These are phyloP conservation scores for Rhaphigaster nebulosa DNA, from an alignment of 2,888 invertebrate species.

Conservation along the genomic window DNA sequence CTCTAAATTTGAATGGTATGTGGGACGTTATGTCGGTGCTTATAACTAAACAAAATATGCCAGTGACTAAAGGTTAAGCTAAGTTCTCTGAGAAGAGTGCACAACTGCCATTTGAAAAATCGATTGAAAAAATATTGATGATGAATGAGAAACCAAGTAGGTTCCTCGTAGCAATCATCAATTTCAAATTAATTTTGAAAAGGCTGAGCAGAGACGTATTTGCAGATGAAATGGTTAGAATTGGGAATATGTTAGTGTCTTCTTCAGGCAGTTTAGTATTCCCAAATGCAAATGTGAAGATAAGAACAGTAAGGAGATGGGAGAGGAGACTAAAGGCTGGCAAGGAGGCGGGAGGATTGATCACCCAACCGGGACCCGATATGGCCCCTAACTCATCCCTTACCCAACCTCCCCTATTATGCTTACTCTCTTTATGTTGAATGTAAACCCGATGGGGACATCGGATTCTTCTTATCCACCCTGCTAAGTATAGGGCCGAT, in stretches of 20 bases:
- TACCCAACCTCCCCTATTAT: not conserved
- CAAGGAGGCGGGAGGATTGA: conserved; percentile 8
- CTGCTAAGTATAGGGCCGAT: not conserved
- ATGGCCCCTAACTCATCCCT: conserved; percentile 30
- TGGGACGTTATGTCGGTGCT: too few species aligned
- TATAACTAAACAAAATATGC: too few species aligned
- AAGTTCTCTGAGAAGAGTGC: too few species aligned
- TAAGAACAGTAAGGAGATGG: not conserved
- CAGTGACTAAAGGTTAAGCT: too few species aligned
- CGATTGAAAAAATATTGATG: not conserved
- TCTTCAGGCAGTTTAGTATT: not conserved
- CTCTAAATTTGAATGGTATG: too few species aligned
- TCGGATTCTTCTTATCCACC: not conserved
- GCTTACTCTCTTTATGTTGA: not conserved
- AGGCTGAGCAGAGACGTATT: not conserved
- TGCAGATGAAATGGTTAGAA: not conserved
- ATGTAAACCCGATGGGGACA: conserved; percentile 24
- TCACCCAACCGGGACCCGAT: conserved; percentile 12
- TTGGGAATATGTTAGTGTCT: not conserved
- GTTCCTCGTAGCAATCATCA: not conserved
- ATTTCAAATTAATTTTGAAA: not conserved
- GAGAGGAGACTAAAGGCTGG: conserved; percentile 20
- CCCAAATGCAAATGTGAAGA: conserved; percentile 32
- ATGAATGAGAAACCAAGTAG: not conserved
- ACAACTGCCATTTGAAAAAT: too few species aligned